Evolutionary conservation across 2,113 vertebrate genomes (phyloP), one percentile per base, ranked within the genome.

Genomic region (Chinchilla lanigera): DNA sequence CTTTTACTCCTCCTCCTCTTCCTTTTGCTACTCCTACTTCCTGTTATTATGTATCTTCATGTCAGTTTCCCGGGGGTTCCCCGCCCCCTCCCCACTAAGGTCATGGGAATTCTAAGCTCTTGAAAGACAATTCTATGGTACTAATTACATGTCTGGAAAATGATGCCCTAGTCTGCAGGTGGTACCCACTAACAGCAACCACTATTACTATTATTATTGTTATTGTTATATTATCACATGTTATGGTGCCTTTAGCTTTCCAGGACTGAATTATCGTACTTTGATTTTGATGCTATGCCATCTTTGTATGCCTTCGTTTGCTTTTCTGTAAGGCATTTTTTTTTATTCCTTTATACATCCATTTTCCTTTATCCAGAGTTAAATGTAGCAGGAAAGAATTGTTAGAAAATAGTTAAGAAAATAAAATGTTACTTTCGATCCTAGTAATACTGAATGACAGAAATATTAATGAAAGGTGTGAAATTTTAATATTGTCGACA

Each of bases 81-180:
- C 95, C 86, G 85, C 90, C 89, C 90, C 86, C 73, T 91, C 20
- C 89, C 94, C 94, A 96, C 26, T 90, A 81, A 96, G 97, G 97
- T 96, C 80, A 93, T 47, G 69, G 75, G 91, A 92, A 96, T 96
- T 96, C 82, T 91, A 96, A 97, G 91, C 90, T 75, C 96, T 93
- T 81, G 50, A 91, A 91, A 96, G 96, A 97, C 97, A 96, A 96
- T 84, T 91, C 89, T 89, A 69, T 96, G 94, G 92, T 97, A 22
- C 89, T 98, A 98, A 98, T 98, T 98, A 98, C 94, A 97, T 6
- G 95, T 96, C 96, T 98, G 77, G 93, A 89, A 93, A 95, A 94
- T 80, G 83, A 96, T 67, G 35, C 83, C 52, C 90, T 28, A 20
- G 61, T 4, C 89, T 97, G 98, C 96, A 98, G 98, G 97, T 98